Conservation (phyloP, 2,797 vertebrate species). For the Mastacembelus armatus region DNA sequence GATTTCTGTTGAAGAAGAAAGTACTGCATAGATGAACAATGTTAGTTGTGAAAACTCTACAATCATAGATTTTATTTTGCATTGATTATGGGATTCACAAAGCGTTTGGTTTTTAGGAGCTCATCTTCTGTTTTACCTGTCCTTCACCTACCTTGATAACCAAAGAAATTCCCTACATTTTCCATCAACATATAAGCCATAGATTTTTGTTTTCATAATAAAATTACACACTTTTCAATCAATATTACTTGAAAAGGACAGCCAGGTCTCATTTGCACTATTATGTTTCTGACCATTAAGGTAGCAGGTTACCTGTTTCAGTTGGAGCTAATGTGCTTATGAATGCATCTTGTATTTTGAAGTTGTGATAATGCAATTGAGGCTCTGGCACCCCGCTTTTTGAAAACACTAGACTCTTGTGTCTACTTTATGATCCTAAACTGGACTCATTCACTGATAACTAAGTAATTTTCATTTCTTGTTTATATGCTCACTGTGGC, state of each 20-base stretch:
- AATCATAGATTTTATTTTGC: slow-evolving; percentile 56
- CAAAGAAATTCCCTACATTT: slow-evolving; percentile 91
- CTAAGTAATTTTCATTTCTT: slow-evolving; percentile 50
- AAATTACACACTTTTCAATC: slow-evolving; percentile 65
- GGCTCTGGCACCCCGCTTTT: slow-evolving; percentile 74
- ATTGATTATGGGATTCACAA: slow-evolving; percentile 35
- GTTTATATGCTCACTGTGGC: slow-evolving; percentile 80
- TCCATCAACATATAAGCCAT: slow-evolving; percentile 72
- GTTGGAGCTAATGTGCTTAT: slow-evolving; percentile 75
- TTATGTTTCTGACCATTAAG: slow-evolving; percentile 79
- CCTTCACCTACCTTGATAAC: slow-evolving; percentile 82
- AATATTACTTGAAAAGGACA: slow-evolving; percentile 86
- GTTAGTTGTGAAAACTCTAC: slow-evolving; percentile 41
- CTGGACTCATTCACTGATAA: slow-evolving; percentile 82
- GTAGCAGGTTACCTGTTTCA: slow-evolving; percentile 60
- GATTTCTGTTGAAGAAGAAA: slow-evolving; percentile 15
- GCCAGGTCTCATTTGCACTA: slow-evolving; percentile 90
- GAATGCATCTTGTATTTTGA: slow-evolving; percentile 69
- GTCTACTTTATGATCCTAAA: slow-evolving; percentile 84
- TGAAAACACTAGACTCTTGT: slow-evolving; percentile 66
- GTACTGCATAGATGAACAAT: slow-evolving; percentile 23
- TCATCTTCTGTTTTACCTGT: slow-evolving; percentile 39
- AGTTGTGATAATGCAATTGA: slow-evolving; percentile 85
- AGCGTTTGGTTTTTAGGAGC: slow-evolving; percentile 32
- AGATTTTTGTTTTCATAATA: slow-evolving; percentile 48